Base-by-base conservation (phyloP, 2,888 invertebrate genomes). In the Drosophila rubida region DNA sequence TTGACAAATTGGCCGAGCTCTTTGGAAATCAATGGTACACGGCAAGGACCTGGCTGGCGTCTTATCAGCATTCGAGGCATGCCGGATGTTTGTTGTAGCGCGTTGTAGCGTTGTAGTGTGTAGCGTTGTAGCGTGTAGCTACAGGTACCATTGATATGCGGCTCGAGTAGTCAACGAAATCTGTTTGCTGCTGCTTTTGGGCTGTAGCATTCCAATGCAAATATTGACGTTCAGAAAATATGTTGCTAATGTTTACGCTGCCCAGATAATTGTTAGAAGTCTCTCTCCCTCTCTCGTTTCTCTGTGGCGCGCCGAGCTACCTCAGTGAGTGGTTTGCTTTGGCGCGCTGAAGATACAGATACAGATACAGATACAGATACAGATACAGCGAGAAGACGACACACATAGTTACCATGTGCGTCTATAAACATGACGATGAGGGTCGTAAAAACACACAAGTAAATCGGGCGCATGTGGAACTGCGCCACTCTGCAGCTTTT, bases 21-120 rank as follows among this genome's bases (percentile, higher is more conserved):
- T n/a, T n/a, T n/a, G n/a, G n/a, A n/a, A n/a, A n/a, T n/a, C n/a
- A n/a, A n/a, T n/a, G n/a, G n/a, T n/a, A n/a, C n/a, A n/a, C n/a
- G n/a, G n/a, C n/a, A n/a, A n/a, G n/a, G n/a, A n/a, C n/a, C n/a
- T n/a, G n/a, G n/a, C n/a, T n/a, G n/a, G n/a, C n/a, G n/a, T n/a
- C n/a, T n/a, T 81, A 79, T 81, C 79, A 71, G 54, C 41, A 16
- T 13, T 39, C 23, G 13, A 44, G 51, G 51, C 67, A 32, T 32
- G n/a, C 79, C 80, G 82, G 82, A 79, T 79, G 81, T 81, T 81
- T 77, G 69, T 19, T n/a, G n/a, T n/a, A n/a, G n/a, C n/a, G n/a
- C n/a, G n/a, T n/a, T n/a, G n/a, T n/a, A n/a, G n/a, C n/a, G n/a
- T n/a, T n/a, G n/a, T n/a, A n/a, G n/a, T n/a, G n/a, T n/a, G n/a